A percentile compares a stretch with the other conserved stretches of the same genome.
phyloP scores from a whole-genome alignment of 2,888 invertebrate species.

The Drosophila falleni region DNA sequence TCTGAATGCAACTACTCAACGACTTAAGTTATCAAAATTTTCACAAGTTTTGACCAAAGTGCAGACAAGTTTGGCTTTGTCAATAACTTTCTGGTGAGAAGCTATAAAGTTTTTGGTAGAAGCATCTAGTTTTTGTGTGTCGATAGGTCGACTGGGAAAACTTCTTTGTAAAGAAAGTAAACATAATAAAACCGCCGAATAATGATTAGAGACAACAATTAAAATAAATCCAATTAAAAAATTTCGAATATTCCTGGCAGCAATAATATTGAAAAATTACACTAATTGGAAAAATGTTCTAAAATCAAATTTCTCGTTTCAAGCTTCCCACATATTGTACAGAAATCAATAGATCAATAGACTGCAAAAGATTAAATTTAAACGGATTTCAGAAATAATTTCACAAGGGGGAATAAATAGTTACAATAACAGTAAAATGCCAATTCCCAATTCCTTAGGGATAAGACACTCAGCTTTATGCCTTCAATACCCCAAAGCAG shows the following conservation, averaged over 20 bases:
- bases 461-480: conserved; percentile 11
- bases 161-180: not conserved
- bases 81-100: conserved; percentile 26
- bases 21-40: conserved; percentile 44
- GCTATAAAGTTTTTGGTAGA: conserved; percentile 18
- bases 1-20: conserved; percentile 24
- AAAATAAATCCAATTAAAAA: not conserved
- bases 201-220: not conserved
- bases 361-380: not conserved
- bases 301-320: too few species aligned
- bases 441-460: conserved; percentile 26
- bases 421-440: conserved; percentile 14
- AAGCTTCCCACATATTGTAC: not conserved
- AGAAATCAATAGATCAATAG: not conserved
- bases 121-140: conserved; percentile 2
- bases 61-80: conserved; percentile 25
- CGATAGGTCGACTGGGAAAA: not conserved
- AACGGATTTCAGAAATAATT: not conserved
- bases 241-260: not conserved
- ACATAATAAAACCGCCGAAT: not conserved
- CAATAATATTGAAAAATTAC: too few species aligned
- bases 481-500: not conserved
- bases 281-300: too few species aligned
- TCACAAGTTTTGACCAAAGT: conserved; percentile 28
- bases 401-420: conserved; percentile 2